Conservation (phyloP, 2,113 vertebrate species). For the Malurus alboscapulatus region DNA sequence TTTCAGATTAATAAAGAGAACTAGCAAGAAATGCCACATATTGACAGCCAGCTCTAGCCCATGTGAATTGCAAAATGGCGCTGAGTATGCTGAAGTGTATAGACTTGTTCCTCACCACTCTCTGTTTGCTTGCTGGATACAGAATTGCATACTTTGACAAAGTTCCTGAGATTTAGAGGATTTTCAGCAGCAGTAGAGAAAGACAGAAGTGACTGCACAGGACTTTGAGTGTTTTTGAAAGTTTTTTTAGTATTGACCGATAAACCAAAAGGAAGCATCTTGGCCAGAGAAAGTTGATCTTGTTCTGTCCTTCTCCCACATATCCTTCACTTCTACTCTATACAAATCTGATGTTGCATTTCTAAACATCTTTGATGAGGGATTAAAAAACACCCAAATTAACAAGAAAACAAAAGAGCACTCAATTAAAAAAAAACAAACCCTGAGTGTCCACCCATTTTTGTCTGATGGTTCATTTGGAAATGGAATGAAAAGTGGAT, state of each 20-base stretch:
- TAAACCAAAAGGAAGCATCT: not conserved
- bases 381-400: not conserved
- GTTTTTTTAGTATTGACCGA: not conserved
- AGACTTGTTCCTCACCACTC: not conserved
- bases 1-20: not conserved
- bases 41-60: not conserved
- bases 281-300: not conserved
- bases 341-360: not conserved
- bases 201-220: not conserved
- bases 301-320: not conserved
- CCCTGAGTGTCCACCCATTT: not conserved
- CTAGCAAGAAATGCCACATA: not conserved
- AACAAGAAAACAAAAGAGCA: not conserved
- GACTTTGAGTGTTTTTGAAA: not conserved
- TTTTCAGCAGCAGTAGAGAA: not conserved
- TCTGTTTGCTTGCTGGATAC: not conserved
- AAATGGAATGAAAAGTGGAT: not conserved
- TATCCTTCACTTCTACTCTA: not conserved
- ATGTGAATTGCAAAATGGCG: not conserved
- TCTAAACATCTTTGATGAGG: not conserved
- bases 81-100: not conserved
- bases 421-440: not conserved
- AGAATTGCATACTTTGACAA: not conserved
- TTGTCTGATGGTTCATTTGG: not conserved
- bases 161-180: not conserved